Evolutionary conservation across 2,888 invertebrate species (phyloP), one percentile per base, ranked within the genome.

Genomic region (Plusia festucae): DNA sequence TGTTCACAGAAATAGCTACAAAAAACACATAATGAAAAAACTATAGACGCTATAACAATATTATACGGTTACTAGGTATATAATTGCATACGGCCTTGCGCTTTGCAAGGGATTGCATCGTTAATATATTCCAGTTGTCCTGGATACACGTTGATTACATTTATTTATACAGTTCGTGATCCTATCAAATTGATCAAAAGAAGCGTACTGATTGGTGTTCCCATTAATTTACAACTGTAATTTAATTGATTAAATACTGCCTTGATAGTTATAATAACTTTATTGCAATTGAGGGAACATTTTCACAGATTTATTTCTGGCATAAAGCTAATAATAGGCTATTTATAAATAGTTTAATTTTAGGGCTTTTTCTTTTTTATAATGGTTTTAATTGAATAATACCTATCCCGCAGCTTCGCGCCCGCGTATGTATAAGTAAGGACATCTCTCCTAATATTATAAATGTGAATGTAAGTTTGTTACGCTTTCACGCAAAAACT

Each of bases 111-210:
- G 49, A 32, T 56, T 57, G 51, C n/a, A 27, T 72, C 61, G 56
- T 40, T 52, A 61, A 77, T 62, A 13, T 53, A 49, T 63, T 30
- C 22, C 32, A 68, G 34, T 64, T 32, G 75, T 78, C 62, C 58
- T 59, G 63, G 34, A 53, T 74, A 61, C 53, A 61, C 49, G 51
- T 15, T 49, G 9, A 67, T 61, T 55, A 44, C 30, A 53, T 73
- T 73, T 32, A 60, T 56, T 30, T 18, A 58, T 65, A 56, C 63
- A 57, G 64, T 73, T 70, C 64, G 64, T 73, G 64, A 67, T 69
- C 56, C 63, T 60, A 71, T 60, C 18, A 70, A 69, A 70, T 60
- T 49, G 55, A 77, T 66, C 66, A n/a, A 60, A 61, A 73, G 59
- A 61, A 68, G 44, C 40, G 27, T 55, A 34, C 58, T 61, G 24